phyloP scores from a whole-genome alignment of 35 echinoderm and acorn worm genomes.

The Ophioderma brevispina region DNA sequence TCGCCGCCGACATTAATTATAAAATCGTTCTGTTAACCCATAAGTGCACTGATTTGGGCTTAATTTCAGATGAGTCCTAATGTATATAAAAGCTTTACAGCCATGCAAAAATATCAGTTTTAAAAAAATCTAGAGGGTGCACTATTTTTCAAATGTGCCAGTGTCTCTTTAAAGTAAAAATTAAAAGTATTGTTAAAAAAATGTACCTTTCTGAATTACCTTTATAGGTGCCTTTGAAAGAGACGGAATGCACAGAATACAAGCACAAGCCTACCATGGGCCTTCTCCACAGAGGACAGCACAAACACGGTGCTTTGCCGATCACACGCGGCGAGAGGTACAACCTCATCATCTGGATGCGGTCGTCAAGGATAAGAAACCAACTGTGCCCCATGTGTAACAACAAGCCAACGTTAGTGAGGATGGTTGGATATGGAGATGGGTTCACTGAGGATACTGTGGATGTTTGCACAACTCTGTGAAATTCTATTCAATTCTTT shows the following conservation, averaged over 20 bases:
- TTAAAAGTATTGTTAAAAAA: no score
- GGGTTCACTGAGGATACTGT: slow-evolving; percentile 75
- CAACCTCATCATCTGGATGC: slow-evolving; percentile 98
- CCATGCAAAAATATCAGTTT: no score
- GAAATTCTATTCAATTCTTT: no score
- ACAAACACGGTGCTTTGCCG: slow-evolving; percentile 90
- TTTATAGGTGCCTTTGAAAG: slow-evolving; percentile 67
- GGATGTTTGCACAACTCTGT: slow-evolving; percentile 71
- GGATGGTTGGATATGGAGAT: slow-evolving; percentile 86
- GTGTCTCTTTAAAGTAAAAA: no score
- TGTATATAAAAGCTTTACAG: no score
- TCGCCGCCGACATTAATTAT: no score
- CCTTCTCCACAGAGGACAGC: slow-evolving; percentile 94
- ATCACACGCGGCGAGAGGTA: slow-evolving; percentile 86
- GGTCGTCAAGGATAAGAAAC: slow-evolving; percentile 81
- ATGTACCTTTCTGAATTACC: no score
- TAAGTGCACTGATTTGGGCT: no score
- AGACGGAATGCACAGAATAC: slow-evolving; percentile 56
- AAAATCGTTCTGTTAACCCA: no score
- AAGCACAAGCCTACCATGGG: slow-evolving; percentile 77
- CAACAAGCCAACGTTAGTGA: slow-evolving; percentile 62
- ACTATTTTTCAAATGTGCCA: no score
- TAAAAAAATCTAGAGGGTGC: no score
- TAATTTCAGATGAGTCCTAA: no score
- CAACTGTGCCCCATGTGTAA: slow-evolving; percentile 93